Conservation (phyloP, 2,888 invertebrate genomes). For the Philereme transversata region DNA sequence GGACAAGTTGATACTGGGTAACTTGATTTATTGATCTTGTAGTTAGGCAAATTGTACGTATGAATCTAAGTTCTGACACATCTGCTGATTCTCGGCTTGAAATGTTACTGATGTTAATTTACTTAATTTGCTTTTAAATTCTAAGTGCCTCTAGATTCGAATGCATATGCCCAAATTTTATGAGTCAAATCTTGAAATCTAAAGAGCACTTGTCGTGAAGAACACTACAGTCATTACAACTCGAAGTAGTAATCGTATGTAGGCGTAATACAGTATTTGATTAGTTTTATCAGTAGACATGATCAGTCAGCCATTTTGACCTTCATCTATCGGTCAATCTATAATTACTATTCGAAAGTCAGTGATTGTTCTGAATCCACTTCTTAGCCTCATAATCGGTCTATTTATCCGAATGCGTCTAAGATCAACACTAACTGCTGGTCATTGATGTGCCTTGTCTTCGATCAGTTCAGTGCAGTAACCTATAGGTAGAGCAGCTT, state of each 20-base stretch:
- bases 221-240: background rate
- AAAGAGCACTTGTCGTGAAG: conserved; percentile 5
- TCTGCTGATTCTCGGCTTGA: conserved; percentile 1
- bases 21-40: conserved; percentile 25
- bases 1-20: conserved; percentile 27
- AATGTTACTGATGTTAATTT: conserved; percentile 1
- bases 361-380: too few relatives aligned
- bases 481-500: too few relatives aligned
- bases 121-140: background rate
- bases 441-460: too few relatives aligned
- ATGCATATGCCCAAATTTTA: too few relatives aligned
- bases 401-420: too few relatives aligned
- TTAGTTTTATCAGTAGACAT: too few relatives aligned
- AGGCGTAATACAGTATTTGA: conserved; percentile 5
- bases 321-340: too few relatives aligned
- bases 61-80: conserved; percentile 3
- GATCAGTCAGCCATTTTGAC: too few relatives aligned
- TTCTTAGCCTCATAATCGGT: too few relatives aligned
- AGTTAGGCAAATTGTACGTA: conserved; percentile 14
- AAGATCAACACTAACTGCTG: too few relatives aligned
- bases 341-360: too few relatives aligned
- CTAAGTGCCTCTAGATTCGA: background rate
- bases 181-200: background rate
- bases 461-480: too few relatives aligned
- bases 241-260: conserved; percentile 10